Evolutionary conservation across 2,888 invertebrate species (phyloP), one percentile per base, ranked within the genome.

Genomic region (Patella depressa): DNA sequence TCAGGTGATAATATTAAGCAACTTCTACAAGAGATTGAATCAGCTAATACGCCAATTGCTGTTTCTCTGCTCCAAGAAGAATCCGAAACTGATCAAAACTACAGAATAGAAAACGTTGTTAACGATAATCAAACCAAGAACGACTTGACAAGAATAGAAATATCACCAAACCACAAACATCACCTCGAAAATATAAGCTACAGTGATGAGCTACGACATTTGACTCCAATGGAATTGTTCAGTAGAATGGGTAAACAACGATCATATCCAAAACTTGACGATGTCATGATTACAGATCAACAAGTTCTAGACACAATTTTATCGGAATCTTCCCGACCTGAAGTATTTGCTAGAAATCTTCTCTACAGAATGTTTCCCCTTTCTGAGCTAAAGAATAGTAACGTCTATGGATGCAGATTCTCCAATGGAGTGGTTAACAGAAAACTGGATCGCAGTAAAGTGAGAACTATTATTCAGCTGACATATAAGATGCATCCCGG

Each of bases 331-430:
- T 24, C 19, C 12, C 19, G 12, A 24, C 65, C 65, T 24, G 65
- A 65, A 65, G 24, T 65, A 65, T 65, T 65, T 65, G 65, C 65
- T 12, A 65, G 65, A 65, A 65, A 65, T 65, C 24, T 65, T 11
- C 19, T 65, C 19, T 65, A 65, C 65, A 65, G 65, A 65, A 24
- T 65, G 24, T 65, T 65, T 65, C 19, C 65, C 14, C 19, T 65
- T 65, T 9, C 19, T 24, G 65, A 65, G 24, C 24, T 65, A 24
- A 65, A 65, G 15, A 24, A 24, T 11, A 24, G 65, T 65, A 65
- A 65, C 24, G 65, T 65, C 3, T 65, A 65, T 65, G 65, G 65
- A 12, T 24, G 12, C 11, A 24, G 65, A 11, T 65, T 24, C 24
- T 12, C 24, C 11, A 24, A 65, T 24, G 65, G 65, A 3, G 24